phyloP scores from a whole-genome alignment of 2,797 vertebrate species.

The Rallus crepitans region DNA sequence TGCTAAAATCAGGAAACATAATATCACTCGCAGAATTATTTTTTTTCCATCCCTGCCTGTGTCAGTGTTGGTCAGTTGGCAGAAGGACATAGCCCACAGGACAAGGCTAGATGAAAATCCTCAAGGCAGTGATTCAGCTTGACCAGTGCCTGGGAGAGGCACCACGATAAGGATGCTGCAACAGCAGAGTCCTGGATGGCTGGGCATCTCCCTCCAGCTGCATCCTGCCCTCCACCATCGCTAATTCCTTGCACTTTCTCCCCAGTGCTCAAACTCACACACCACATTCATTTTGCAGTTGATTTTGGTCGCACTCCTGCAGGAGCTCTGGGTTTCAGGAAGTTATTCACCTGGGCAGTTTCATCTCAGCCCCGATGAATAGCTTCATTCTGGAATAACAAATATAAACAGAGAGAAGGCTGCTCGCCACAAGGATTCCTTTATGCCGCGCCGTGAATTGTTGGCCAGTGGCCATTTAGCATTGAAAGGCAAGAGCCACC shows the following conservation, averaged over 20 bases:
- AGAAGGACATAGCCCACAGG: background rate
- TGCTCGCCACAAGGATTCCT: constrained; percentile 65
- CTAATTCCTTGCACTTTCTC: background rate
- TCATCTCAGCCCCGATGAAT: constrained; percentile 10
- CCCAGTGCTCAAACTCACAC: background rate
- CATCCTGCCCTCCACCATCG: background rate
- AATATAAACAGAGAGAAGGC: constrained; percentile 61
- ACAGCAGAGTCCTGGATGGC: background rate
- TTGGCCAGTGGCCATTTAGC: constrained; percentile 67
- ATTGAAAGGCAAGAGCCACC: constrained; percentile 66
- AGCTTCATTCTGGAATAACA: constrained; percentile 59
- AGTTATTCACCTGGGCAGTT: constrained; percentile 42
- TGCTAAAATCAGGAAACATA: background rate
- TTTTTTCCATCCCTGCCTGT: background rate
- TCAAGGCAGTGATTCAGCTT: background rate
- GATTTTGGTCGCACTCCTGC: constrained; percentile 3
- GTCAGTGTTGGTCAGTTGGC: background rate
- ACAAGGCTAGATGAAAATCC: background rate
- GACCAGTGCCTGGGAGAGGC: background rate
- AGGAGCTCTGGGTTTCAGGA: background rate
- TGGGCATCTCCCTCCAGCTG: background rate
- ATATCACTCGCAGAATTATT: background rate
- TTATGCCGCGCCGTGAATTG: constrained; percentile 49
- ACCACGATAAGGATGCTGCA: fast-evolving
- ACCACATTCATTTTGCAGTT: background rate